Conservation (phyloP, 2,888 invertebrate species). For the Beris morrisii region DNA sequence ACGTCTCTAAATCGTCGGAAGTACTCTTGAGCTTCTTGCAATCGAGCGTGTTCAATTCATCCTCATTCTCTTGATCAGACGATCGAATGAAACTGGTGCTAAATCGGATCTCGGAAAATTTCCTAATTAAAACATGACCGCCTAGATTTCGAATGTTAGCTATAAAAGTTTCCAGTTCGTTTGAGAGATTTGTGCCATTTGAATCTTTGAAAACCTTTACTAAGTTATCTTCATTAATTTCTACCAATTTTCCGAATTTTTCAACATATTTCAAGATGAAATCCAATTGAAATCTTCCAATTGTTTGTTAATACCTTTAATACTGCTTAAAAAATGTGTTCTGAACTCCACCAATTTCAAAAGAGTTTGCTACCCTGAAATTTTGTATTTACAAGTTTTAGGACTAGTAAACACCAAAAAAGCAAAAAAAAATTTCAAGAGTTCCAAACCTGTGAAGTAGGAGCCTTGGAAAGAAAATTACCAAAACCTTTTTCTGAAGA, state of each 20-base stretch:
- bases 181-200: too few species aligned
- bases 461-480: not conserved
- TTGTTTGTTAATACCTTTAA: too few species aligned
- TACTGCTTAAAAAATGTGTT: too few species aligned
- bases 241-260: not conserved
- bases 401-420: too few species aligned
- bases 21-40: too few species aligned
- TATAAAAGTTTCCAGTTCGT: conserved; percentile 4
- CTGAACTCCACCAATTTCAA: too few species aligned
- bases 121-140: conserved; percentile 11
- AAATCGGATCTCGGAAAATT: conserved; percentile 10
- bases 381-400: too few species aligned
- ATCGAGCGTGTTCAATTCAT: too few species aligned
- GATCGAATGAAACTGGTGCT: conserved; percentile 11
- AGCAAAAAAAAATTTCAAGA: too few species aligned
- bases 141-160: conserved; percentile 8
- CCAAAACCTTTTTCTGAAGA: not conserved
- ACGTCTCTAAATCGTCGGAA: not conserved
- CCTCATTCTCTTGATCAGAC: too few species aligned
- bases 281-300: not conserved
- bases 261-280: not conserved
- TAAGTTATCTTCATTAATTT: not conserved
- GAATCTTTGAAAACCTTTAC: too few species aligned
- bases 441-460: conserved; percentile 4
- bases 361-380: too few species aligned